phyloP scores from a whole-genome alignment of 2,113 vertebrate species.

The Telmatochromis sp. region DNA sequence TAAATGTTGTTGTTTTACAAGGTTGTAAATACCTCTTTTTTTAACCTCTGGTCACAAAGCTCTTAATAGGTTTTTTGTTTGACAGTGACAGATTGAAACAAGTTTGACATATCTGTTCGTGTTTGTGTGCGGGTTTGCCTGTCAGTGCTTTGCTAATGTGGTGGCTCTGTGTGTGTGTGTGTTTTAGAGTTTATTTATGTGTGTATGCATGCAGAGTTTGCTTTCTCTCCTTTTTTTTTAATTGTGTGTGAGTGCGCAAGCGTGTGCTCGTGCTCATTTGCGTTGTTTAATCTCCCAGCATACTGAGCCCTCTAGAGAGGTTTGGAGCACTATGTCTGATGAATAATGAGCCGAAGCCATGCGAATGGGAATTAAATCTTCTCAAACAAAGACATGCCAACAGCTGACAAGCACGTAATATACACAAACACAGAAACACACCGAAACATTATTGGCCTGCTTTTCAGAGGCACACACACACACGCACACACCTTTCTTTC shows the following conservation, averaged over 20 bases:
- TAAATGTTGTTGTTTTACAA: slow-evolving; percentile 6
- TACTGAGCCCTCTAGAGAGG: slow-evolving; percentile 49
- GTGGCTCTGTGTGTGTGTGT: background rate
- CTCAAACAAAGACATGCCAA: slow-evolving; percentile 58
- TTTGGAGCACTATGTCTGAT: slow-evolving; percentile 53
- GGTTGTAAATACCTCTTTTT: background rate
- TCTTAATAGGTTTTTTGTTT: slow-evolving; percentile 6
- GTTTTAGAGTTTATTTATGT: background rate
- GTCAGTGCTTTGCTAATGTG: background rate
- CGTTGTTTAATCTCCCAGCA: slow-evolving; percentile 61
- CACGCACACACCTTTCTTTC: background rate
- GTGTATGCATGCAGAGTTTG: background rate
- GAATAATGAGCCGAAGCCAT: slow-evolving; percentile 63
- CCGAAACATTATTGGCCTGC: background rate
- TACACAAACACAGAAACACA: slow-evolving; percentile 21
- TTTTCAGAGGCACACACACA: background rate
- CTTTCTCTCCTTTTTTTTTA: background rate
- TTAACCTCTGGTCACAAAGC: background rate
- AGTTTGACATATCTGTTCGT: slow-evolving; percentile 25
- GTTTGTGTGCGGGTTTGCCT: background rate
- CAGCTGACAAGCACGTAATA: slow-evolving; percentile 42
- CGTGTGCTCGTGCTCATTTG: slow-evolving; percentile 22
- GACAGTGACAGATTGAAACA: slow-evolving; percentile 40
- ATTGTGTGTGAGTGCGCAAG: background rate
- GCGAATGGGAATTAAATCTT: slow-evolving; percentile 60